These are phyloP conservation scores for Diabrotica virgifera DNA, from an alignment of 1,140 invertebrate species.

Conservation along the genomic window DNA sequence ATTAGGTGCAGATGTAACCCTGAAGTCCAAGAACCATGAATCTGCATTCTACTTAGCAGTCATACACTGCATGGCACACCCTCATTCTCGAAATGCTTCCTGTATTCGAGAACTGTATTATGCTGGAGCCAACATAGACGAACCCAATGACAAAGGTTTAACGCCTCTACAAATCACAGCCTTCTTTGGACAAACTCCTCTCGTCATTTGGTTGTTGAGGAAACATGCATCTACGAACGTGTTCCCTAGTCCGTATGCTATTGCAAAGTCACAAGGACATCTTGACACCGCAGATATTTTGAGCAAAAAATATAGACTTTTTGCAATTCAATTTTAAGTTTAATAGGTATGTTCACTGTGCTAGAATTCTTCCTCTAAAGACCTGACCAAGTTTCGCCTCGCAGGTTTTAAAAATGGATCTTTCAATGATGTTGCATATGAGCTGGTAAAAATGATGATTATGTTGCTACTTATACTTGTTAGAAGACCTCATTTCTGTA, in stretches of 20 bases:
- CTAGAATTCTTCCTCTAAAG: too few relatives aligned
- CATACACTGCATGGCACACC: slow-evolving; percentile 34
- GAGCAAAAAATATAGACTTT: too few relatives aligned
- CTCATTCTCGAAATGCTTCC: slow-evolving; percentile 33
- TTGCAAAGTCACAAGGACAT: slow-evolving; percentile 29
- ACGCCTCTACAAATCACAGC: slow-evolving; percentile 40
- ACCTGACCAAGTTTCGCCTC: too few relatives aligned
- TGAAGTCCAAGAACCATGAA: slow-evolving; percentile 34
- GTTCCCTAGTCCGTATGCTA: slow-evolving; percentile 29
- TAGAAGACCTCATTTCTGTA: too few relatives aligned
- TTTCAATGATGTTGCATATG: too few relatives aligned
- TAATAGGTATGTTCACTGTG: too few relatives aligned
- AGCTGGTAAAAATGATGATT: too few relatives aligned
- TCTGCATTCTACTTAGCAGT: slow-evolving; percentile 37
- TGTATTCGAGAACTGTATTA: slow-evolving; percentile 42
- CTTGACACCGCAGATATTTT: slow-evolving; percentile 16
- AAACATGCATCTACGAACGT: slow-evolving; percentile 34
- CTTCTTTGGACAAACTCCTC: slow-evolving; percentile 38
- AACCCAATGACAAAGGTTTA: slow-evolving; percentile 28
- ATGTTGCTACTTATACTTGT: too few relatives aligned
- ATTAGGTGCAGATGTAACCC: slow-evolving; percentile 36
- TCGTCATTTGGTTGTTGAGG: slow-evolving; percentile 38
- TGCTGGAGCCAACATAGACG: slow-evolving; percentile 40
- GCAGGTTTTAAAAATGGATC: too few relatives aligned
- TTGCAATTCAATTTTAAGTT: too few relatives aligned